A percentile compares a stretch with the other conserved stretches of the same genome.
phyloP scores from a whole-genome alignment of 1,140 invertebrate genomes.

The Doryteuthis pealeii region DNA sequence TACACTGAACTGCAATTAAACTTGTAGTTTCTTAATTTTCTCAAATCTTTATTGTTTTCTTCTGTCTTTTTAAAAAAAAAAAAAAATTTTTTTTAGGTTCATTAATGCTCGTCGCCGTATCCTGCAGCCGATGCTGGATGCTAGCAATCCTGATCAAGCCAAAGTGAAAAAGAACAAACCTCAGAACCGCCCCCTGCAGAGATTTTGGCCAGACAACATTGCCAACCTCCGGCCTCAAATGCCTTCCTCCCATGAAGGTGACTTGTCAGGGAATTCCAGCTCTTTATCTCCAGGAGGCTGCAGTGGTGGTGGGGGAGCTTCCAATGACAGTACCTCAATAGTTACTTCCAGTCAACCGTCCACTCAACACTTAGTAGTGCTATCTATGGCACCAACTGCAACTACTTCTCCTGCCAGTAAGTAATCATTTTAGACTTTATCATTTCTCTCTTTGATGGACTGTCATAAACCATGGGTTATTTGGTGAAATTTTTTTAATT shows the following conservation, averaged over 20 bases:
- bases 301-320: conserved; percentile 10
- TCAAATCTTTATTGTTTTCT: no score
- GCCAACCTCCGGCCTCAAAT: conserved; percentile 59
- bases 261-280: conserved; percentile 9
- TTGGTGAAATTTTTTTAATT: no score
- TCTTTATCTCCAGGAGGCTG: conserved; percentile 7
- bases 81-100: conserved; percentile 73
- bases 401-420: no score
- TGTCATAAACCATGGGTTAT: no score
- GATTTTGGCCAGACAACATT: conserved; percentile 67
- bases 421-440: no score
- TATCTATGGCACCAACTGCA: not conserved
- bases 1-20: no score
- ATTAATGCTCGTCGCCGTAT: conserved; percentile 92
- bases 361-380: not conserved
- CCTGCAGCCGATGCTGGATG: conserved; percentile 76
- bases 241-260: conserved; percentile 17
- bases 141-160: conserved; percentile 51
- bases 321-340: conserved; percentile 19
- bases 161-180: conserved; percentile 56
- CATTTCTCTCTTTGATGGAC: no score
- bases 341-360: conserved; percentile 10
- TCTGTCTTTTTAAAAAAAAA: conserved; percentile 57
- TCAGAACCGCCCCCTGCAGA: conserved; percentile 60
- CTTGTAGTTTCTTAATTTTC: no score